These are phyloP conservation scores for Himalopsyche kuldschensis DNA, from an alignment of 2,888 invertebrate genomes.

Conservation along the genomic window DNA sequence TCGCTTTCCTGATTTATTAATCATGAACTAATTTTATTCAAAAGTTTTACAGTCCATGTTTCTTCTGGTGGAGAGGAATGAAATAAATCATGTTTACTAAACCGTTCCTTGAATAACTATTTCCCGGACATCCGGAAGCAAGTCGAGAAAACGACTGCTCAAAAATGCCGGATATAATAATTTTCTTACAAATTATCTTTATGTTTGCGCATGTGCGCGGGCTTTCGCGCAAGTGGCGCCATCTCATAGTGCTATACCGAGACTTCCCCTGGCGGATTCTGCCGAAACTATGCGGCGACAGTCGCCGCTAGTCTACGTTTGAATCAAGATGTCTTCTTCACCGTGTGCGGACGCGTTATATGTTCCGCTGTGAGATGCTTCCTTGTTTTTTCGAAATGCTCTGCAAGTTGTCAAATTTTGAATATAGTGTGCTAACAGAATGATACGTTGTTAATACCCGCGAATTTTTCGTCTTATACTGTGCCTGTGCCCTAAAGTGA, in stretches of 20 bases:
- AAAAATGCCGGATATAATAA: background rate
- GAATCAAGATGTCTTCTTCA: background rate
- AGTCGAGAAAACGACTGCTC: background rate
- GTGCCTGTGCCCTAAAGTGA: background rate
- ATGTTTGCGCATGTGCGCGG: background rate
- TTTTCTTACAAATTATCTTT: background rate
- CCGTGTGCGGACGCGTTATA: background rate
- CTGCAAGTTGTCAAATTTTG: background rate
- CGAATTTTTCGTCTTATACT: background rate
- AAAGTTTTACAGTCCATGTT: too few species aligned
- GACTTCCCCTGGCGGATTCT: background rate
- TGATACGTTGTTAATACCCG: background rate
- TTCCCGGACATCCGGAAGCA: background rate
- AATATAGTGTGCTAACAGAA: background rate
- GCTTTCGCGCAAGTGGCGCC: background rate
- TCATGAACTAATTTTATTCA: too few species aligned
- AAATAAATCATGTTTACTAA: background rate
- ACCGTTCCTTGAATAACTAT: background rate
- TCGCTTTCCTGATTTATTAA: too few species aligned
- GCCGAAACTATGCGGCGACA: background rate
- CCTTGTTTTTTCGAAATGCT: background rate
- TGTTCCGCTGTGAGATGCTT: background rate
- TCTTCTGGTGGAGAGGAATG: background rate
- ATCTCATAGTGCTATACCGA: background rate
- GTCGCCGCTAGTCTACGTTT: background rate